phyloP scores from a whole-genome alignment of 2,797 vertebrate species.

The Microhierax caerulescens region DNA sequence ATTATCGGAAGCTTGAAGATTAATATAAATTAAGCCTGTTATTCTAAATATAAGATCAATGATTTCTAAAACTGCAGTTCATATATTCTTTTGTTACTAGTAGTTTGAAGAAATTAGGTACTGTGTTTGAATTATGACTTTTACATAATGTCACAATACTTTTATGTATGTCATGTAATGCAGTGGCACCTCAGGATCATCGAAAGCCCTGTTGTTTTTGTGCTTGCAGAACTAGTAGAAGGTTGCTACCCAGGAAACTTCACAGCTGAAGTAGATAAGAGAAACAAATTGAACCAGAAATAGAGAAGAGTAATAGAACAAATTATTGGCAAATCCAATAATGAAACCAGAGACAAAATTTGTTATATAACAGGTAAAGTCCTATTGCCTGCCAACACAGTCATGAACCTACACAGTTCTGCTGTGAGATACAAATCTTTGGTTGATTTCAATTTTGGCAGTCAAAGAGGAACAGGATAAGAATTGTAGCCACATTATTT shows the following conservation, averaged over 20 bases:
- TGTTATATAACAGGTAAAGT: background rate
- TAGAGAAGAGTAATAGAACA: background rate
- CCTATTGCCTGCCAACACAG: background rate
- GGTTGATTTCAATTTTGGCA: background rate
- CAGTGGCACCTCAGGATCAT: background rate
- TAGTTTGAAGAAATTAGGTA: background rate
- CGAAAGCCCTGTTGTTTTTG: background rate
- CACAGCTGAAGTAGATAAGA: background rate
- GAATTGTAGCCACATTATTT: background rate
- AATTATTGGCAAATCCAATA: background rate
- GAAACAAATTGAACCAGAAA: background rate
- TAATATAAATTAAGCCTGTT: background rate
- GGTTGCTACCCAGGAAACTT: background rate
- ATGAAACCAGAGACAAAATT: background rate
- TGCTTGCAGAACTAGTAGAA: background rate
- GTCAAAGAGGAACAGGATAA: background rate
- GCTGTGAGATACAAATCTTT: background rate
- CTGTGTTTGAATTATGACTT: background rate
- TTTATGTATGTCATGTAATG: rapidly evolving
- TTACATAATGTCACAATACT: too few species aligned
- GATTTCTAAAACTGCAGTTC: background rate
- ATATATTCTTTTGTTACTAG: background rate
- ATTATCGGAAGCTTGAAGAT: background rate
- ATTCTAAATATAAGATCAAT: background rate
- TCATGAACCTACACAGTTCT: background rate